Percentiles rank a stretch among this genome's conserved stretches.
Evolutionary conservation across 1,140 invertebrate genomes (phyloP).

Genomic region (Papilio helenus): DNA sequence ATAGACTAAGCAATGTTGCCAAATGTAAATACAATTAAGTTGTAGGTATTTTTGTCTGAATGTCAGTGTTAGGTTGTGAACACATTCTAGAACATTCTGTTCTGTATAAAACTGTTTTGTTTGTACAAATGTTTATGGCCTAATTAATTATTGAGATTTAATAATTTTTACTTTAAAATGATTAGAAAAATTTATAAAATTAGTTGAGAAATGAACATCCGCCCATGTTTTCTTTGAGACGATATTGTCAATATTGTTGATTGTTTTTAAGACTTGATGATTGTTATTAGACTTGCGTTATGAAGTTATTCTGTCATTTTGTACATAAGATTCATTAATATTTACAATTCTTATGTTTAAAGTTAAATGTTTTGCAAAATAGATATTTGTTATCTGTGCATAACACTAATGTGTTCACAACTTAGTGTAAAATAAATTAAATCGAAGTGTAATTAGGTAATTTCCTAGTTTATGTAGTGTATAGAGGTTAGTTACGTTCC

Average conservation of each 20-base stretch:
- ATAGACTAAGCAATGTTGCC: conserved; percentile 78
- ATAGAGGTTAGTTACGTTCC: conserved; percentile 42
- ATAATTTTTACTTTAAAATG: neutral
- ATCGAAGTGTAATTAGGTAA: conserved; percentile 43
- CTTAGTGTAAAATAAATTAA: conserved; percentile 49
- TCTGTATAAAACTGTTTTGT: neutral
- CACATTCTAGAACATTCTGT: conserved; percentile 45
- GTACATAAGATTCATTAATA: conserved; percentile 26
- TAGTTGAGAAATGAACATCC: neutral
- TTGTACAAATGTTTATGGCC: conserved; percentile 30
- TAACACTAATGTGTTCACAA: conserved; percentile 47
- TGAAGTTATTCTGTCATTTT: conserved; percentile 27
- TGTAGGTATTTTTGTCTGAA: conserved; percentile 58
- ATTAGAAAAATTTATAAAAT: conserved; percentile 20
- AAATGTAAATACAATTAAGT: conserved; percentile 75
- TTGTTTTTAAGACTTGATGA: neutral
- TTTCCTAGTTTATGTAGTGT: conserved; percentile 48
- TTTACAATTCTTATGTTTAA: conserved; percentile 31
- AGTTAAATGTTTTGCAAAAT: conserved; percentile 17
- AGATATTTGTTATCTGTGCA: conserved; percentile 7
- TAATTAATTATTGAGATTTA: conserved; percentile 9
- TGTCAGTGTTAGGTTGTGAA: conserved; percentile 65
- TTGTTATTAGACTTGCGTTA: conserved; percentile 9
- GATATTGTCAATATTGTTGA: conserved; percentile 6
- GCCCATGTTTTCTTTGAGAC: neutral